Evolutionary conservation across 1,140 invertebrate species (phyloP).

Genomic region (Drosophila santomea): DNA sequence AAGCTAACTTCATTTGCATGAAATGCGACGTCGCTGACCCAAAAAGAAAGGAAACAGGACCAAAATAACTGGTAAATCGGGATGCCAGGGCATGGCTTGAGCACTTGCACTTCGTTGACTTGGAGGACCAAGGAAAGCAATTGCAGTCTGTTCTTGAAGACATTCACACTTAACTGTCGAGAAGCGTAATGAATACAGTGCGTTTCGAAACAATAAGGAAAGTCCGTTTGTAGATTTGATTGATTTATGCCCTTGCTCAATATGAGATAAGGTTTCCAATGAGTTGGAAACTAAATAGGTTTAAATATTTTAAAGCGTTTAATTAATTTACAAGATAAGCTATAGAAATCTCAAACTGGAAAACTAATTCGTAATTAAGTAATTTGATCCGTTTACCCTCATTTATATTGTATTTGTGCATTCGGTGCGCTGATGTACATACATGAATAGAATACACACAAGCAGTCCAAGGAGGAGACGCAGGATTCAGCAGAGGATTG

Average conservation of each 20-base stretch:
- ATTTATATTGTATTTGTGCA: conserved; percentile 9
- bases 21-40: conserved; percentile 54
- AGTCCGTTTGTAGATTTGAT: too few species aligned
- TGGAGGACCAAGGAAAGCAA: conserved; percentile 7
- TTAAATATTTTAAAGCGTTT: neutral
- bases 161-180: conserved; percentile 32
- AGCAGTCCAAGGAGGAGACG: conserved; percentile 1
- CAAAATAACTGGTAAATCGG: neutral
- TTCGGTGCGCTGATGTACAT: conserved; percentile 1
- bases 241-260: neutral
- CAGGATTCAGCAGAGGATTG: conserved; percentile 2
- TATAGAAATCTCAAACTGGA: neutral
- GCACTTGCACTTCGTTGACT: conserved; percentile 27
- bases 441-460: conserved; percentile 35
- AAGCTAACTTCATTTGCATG: conserved; percentile 74
- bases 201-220: neutral
- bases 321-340: neutral
- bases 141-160: conserved; percentile 5
- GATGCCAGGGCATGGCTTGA: neutral
- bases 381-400: neutral
- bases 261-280: too few species aligned
- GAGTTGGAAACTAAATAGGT: too few species aligned
- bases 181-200: conserved; percentile 28
- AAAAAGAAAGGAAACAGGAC: conserved; percentile 11
- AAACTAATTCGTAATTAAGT: conserved; percentile 4